These are phyloP conservation scores for Drosophila sp. DNA, from an alignment of 1,140 invertebrate genomes.

Conservation along the genomic window DNA sequence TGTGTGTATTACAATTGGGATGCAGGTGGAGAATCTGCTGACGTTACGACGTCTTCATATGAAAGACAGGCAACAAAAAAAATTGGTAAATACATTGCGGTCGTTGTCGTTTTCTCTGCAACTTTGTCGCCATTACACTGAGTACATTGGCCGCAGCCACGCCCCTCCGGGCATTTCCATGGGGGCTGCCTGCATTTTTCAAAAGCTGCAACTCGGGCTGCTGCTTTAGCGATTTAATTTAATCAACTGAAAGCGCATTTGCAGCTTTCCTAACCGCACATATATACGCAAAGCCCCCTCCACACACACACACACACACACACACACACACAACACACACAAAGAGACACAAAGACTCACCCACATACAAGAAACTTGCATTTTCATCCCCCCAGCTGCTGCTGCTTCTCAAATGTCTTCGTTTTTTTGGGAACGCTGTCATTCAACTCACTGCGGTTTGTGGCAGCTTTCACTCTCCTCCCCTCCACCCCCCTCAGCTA, in stretches of 20 bases:
- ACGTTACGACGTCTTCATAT: conserved; percentile 45
- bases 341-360: conserved; percentile 24
- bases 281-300: conserved; percentile 23
- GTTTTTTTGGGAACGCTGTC: conserved; percentile 59
- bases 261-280: conserved; percentile 67
- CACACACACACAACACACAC: conserved; percentile 25
- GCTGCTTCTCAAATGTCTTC: conserved; percentile 53
- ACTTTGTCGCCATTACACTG: conserved; percentile 77
- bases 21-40: conserved; percentile 54
- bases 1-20: conserved; percentile 48
- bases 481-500: background rate
- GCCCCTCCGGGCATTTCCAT: conserved; percentile 18
- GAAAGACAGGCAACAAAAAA: conserved; percentile 19
- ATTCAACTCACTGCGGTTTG: conserved; percentile 52
- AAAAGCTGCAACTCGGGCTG: conserved; percentile 45
- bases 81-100: conserved; percentile 78
- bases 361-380: conserved; percentile 38
- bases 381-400: conserved; percentile 38
- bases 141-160: conserved; percentile 66
- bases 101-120: conserved; percentile 33
- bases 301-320: conserved; percentile 31
- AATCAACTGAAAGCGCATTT: conserved; percentile 85
- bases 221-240: conserved; percentile 82
- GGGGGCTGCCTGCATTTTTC: conserved; percentile 66
- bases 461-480: conserved; percentile 33